Percentiles rank a stretch among this genome's conserved stretches.
phyloP scores from a whole-genome alignment of 2,888 invertebrate species.

The Diarsia brunnea region DNA sequence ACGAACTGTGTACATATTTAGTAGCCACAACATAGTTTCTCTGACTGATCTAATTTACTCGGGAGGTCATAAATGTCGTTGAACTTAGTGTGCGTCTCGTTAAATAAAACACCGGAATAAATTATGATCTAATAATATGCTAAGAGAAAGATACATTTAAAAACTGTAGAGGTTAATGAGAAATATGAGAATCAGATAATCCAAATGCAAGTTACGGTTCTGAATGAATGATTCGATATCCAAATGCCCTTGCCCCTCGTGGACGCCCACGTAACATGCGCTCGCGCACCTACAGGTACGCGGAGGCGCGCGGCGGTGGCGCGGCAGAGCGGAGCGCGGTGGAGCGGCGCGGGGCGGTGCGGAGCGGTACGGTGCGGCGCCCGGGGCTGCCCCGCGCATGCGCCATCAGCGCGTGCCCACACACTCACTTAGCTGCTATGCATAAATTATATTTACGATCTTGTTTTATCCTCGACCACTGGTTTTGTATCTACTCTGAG shows the following conservation, averaged over 20 bases:
- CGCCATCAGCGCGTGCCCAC: slow-evolving; percentile 10
- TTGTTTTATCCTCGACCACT: neutral
- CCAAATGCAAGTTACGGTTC: neutral
- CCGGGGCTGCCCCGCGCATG: slow-evolving; percentile 38
- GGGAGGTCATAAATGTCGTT: neutral
- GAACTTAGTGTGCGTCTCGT: neutral
- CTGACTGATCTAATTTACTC: neutral
- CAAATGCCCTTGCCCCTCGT: slow-evolving; percentile 9
- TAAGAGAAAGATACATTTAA: too few relatives aligned
- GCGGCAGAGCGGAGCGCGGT: neutral
- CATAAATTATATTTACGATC: slow-evolving; percentile 23
- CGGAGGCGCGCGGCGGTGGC: neutral
- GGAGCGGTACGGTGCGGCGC: neutral
- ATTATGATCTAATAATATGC: too few relatives aligned
- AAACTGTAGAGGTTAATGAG: too few relatives aligned
- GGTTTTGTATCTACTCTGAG: neutral
- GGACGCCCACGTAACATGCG: neutral
- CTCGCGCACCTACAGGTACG: neutral
- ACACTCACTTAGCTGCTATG: neutral
- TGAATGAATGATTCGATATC: neutral
- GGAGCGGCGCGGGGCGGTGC: neutral
- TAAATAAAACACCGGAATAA: neutral
- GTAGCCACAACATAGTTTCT: neutral
- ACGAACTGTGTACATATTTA: slow-evolving; percentile 11
- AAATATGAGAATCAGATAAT: too few relatives aligned